Conservation (phyloP, 2,797 vertebrate species). For the Helarctos malayanus region DNA sequence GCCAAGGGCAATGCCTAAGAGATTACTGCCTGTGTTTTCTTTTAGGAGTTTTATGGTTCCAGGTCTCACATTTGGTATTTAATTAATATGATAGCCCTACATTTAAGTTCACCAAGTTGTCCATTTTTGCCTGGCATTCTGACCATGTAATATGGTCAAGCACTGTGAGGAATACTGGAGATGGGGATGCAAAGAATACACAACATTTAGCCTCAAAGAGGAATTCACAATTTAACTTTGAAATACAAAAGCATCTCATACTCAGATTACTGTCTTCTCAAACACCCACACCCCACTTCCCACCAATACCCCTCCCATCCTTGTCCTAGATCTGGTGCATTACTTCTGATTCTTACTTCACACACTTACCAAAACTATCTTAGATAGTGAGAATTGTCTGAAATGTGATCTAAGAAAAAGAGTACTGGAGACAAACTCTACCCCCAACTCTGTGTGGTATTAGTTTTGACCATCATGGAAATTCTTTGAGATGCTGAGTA, state of each 20-base stretch:
- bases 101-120: neutral
- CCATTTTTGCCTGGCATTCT: neutral
- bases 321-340: neutral
- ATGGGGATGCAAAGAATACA: neutral
- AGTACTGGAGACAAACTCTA: neutral
- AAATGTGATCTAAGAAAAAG: neutral
- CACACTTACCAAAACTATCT: neutral
- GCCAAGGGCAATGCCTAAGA: neutral
- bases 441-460: neutral
- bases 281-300: too few species aligned
- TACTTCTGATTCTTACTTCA: neutral
- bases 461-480: neutral
- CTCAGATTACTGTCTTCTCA: neutral
- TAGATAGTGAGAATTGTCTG: neutral
- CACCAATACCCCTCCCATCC: accelerated
- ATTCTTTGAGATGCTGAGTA: neutral
- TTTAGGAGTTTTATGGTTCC: neutral
- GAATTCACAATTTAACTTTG: neutral
- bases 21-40: neutral
- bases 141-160: neutral
- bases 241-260: too few species aligned
- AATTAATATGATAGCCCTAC: neutral
- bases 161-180: too few species aligned
- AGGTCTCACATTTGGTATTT: neutral
- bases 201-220: neutral